These are phyloP conservation scores for Globicephala melas DNA, from an alignment of 2,113 vertebrate genomes.

Conservation along the genomic window DNA sequence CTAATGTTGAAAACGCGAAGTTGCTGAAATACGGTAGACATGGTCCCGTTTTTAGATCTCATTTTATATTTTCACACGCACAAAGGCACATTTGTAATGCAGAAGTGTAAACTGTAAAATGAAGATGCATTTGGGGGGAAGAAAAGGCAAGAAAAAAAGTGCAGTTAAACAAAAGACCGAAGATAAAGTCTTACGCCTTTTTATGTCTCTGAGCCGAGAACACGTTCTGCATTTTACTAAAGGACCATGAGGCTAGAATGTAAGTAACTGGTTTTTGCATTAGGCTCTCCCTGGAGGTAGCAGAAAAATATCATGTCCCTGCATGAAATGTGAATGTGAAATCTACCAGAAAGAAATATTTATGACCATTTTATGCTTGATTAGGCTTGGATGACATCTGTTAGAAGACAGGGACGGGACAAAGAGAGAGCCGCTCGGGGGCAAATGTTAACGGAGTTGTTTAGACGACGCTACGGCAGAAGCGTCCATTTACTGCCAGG, in stretches of 20 bases:
- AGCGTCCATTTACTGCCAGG: constrained; percentile 87
- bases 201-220: constrained; percentile 85
- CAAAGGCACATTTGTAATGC: constrained; percentile 85
- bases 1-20: constrained; percentile 53
- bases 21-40: constrained; percentile 49
- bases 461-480: constrained; percentile 85
- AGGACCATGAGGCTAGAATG: constrained; percentile 93
- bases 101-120: constrained; percentile 82
- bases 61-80: constrained; percentile 78
- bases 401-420: constrained; percentile 94
- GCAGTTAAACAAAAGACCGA: constrained; percentile 87
- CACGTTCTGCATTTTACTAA: constrained; percentile 90
- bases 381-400: constrained; percentile 97
- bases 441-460: constrained; percentile 95
- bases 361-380: constrained; percentile 99
- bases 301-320: constrained; percentile 93
- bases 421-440: constrained; percentile 90
- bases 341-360: constrained; percentile 99
- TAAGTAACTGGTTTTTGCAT: constrained; percentile 97
- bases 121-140: constrained; percentile 79
- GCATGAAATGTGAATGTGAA: constrained; percentile 98
- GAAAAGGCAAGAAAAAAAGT: constrained; percentile 62
- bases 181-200: constrained; percentile 85
- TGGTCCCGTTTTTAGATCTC: background rate
- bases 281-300: constrained; percentile 95